A percentile compares a stretch with the other conserved stretches of the same genome.
Evolutionary conservation across 2,888 invertebrate genomes (phyloP).

Genomic region (Oeneis ivallda): DNA sequence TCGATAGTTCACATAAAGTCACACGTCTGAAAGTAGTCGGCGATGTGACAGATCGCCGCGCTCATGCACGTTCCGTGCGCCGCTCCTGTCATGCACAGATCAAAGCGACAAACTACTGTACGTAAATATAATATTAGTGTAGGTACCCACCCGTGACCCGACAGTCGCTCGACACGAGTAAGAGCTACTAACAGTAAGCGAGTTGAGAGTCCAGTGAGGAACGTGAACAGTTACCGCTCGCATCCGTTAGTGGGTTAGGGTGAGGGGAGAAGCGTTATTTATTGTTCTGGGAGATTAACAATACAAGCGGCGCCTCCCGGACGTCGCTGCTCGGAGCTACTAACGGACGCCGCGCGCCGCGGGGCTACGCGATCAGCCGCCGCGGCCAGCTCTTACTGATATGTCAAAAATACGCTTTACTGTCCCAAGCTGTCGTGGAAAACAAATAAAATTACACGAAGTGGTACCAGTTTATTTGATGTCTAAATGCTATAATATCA

Average conservation of each 20-base stretch:
- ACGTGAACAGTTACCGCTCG: conserved; percentile 77
- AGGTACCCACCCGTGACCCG: conserved; percentile 75
- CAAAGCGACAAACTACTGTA: conserved; percentile 80
- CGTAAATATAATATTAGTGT: conserved; percentile 80
- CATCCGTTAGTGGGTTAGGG: conserved; percentile 49
- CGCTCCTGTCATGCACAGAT: conserved; percentile 72
- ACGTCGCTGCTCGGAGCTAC: background rate
- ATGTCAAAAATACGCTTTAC: conserved; percentile 15
- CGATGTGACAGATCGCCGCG: conserved; percentile 45
- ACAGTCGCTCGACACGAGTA: conserved; percentile 66
- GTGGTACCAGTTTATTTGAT: conserved; percentile 58
- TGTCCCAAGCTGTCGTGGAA: conserved; percentile 56
- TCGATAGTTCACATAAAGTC: conserved; percentile 75
- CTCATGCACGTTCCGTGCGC: conserved; percentile 69
- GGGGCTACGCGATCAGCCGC: background rate
- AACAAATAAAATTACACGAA: conserved; percentile 64
- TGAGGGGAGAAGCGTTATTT: conserved; percentile 22
- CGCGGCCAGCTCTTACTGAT: background rate
- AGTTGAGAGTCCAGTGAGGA: conserved; percentile 79
- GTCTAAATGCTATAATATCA: conserved; percentile 49
- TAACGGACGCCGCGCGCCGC: conserved; percentile 23
- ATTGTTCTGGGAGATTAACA: conserved; percentile 11
- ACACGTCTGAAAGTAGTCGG: conserved; percentile 72
- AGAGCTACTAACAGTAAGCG: conserved; percentile 80
- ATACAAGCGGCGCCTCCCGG: conserved; percentile 10